phyloP scores from a whole-genome alignment of 2,113 vertebrate genomes.

The Myanophis thanlyinensis region DNA sequence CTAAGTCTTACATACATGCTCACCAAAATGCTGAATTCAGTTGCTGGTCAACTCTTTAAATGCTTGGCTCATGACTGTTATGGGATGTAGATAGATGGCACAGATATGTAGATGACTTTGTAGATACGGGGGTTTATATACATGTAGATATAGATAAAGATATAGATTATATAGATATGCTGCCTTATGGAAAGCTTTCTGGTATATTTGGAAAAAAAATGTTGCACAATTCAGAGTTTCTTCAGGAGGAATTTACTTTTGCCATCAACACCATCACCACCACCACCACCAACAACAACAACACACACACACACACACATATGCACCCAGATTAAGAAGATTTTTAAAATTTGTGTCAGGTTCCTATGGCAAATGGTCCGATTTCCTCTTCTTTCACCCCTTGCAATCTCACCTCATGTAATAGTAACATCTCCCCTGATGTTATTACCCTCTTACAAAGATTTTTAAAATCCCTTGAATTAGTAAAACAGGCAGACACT shows the following conservation, averaged over 20 bases:
- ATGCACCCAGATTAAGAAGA: slow-evolving; percentile 43
- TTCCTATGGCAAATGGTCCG: not conserved
- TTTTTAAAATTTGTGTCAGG: slow-evolving; percentile 45
- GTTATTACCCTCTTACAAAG: slow-evolving; percentile 11
- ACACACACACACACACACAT: not conserved
- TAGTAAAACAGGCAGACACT: not conserved
- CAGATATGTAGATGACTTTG: not conserved
- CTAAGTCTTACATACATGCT: slow-evolving; percentile 43
- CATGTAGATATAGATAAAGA: slow-evolving; percentile 38
- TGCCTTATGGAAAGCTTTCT: slow-evolving; percentile 71
- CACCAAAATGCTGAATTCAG: slow-evolving; percentile 64
- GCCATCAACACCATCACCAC: too few relatives aligned
- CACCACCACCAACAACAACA: slow-evolving; percentile 50
- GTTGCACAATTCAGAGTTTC: slow-evolving; percentile 62
- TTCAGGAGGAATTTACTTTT: slow-evolving; percentile 73
- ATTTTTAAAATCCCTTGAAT: slow-evolving; percentile 7
- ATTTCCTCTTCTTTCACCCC: slow-evolving; percentile 62
- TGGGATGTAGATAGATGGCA: slow-evolving; percentile 26
- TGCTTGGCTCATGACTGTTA: slow-evolving; percentile 91
- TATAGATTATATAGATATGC: slow-evolving; percentile 64
- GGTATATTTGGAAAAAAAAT: slow-evolving; percentile 65
- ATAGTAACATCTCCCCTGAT: slow-evolving; percentile 41
- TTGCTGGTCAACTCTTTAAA: slow-evolving; percentile 85
- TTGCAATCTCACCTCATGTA: slow-evolving; percentile 62
- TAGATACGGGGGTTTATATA: not conserved